Percentiles rank a stretch among this genome's conserved stretches.
phyloP scores from a whole-genome alignment of 2,797 vertebrate genomes.

The Aplochiton taeniatus region DNA sequence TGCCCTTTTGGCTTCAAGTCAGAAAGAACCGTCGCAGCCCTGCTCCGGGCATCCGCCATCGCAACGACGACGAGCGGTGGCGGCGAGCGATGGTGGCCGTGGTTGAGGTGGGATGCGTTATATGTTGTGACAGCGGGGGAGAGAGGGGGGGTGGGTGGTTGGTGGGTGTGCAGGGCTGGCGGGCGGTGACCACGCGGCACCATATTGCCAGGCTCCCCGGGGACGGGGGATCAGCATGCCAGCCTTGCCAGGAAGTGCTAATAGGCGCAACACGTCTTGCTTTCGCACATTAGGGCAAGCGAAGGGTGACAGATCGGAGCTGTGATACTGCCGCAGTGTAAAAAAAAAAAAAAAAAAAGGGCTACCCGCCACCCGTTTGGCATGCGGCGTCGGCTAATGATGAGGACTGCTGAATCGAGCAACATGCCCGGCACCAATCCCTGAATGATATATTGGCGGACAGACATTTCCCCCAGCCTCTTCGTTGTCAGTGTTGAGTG shows the following conservation, averaged over 20 bases:
- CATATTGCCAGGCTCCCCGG: conserved; percentile 83
- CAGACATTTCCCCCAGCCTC: conserved; percentile 35
- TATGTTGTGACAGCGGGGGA: conserved; percentile 82
- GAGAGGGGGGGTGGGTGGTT: conserved; percentile 11
- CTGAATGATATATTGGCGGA: conserved; percentile 32
- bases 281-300: conserved; percentile 87
- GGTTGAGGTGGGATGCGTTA: conserved; percentile 56
- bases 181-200: conserved; percentile 77
- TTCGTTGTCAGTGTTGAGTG: conserved; percentile 17
- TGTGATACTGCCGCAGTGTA: conserved; percentile 80
- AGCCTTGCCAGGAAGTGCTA: conserved; percentile 84
- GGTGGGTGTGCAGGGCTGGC: conserved; percentile 61
- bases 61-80: conserved; percentile 36
- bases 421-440: conserved; percentile 54
- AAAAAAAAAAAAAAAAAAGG: conserved; percentile 53
- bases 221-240: conserved; percentile 81
- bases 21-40: no score
- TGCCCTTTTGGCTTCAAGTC: no score
- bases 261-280: conserved; percentile 89
- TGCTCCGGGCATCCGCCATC: no score
- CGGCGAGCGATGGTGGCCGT: conserved; percentile 38
- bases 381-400: conserved; percentile 69
- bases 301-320: conserved; percentile 86
- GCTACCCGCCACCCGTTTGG: conserved; percentile 59
- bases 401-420: conserved; percentile 58